Percentiles rank a stretch among this genome's conserved stretches.
These are phyloP conservation scores for Nyctalus aviator DNA, from an alignment of 2,797 vertebrate species.

Conservation along the genomic window DNA sequence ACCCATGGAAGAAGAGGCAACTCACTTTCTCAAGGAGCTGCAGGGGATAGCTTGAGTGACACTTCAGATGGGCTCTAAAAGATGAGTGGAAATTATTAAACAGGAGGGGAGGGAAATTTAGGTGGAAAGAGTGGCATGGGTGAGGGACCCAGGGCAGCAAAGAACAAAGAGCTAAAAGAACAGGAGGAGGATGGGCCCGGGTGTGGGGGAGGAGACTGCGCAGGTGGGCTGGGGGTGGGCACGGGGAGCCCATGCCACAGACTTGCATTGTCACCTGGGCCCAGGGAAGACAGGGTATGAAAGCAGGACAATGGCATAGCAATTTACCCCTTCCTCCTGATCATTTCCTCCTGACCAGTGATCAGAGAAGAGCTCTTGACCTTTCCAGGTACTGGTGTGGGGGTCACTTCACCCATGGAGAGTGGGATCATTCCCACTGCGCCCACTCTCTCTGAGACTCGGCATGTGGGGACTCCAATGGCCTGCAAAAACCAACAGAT, in stretches of 20 bases:
- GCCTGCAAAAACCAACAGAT: not conserved
- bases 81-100: not conserved
- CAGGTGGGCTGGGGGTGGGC: not conserved
- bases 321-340: not conserved
- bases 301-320: not conserved
- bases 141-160: not conserved
- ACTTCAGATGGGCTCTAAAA: not conserved
- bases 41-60: not conserved
- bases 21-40: not conserved
- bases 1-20: not conserved
- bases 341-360: not conserved
- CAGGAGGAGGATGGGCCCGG: not conserved
- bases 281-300: not conserved
- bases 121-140: not conserved
- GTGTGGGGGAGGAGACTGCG: not conserved
- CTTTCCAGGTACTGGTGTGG: not conserved
- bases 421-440: not conserved
- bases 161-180: not conserved
- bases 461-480: not conserved
- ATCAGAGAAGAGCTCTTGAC: not conserved
- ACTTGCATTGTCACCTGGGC: too few relatives aligned
- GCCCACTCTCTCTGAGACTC: not conserved
- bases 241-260: rapidly evolving
- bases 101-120: not conserved
- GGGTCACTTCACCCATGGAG: not conserved